Percentiles rank a stretch among this genome's conserved stretches.
Conservation (phyloP, 1,140 invertebrate species). For the Apis dorsata region DNA sequence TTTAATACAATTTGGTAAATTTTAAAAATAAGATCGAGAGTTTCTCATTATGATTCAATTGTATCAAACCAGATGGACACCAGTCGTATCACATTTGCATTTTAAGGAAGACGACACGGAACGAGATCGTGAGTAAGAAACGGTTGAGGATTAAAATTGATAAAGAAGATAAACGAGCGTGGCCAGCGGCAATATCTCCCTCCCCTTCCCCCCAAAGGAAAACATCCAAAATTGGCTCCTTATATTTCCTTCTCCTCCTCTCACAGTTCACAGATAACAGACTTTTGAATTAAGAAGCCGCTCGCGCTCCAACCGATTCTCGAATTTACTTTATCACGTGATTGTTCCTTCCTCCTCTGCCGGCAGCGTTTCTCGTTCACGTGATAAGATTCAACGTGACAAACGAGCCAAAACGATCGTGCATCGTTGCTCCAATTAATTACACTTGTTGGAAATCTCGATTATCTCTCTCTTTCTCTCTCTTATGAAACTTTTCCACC, state of each 20-base stretch:
- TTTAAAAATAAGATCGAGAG: no score
- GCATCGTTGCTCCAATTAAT: neutral
- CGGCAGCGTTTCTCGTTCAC: neutral
- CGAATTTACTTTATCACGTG: neutral
- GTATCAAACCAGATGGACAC: no score
- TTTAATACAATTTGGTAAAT: no score
- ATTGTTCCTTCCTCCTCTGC: neutral
- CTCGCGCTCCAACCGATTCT: neutral
- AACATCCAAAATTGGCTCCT: neutral
- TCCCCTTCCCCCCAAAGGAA: neutral
- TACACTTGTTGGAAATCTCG: neutral
- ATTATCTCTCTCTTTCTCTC: no score
- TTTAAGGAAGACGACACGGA: neutral
- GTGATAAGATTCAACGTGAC: neutral
- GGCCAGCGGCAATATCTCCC: neutral
- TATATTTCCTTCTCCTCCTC: neutral
- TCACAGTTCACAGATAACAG: neutral
- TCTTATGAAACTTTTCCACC: no score
- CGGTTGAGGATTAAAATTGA: neutral
- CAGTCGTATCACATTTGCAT: neutral
- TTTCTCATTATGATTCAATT: no score
- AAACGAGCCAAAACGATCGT: neutral
- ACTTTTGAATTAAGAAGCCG: neutral
- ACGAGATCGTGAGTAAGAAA: neutral
- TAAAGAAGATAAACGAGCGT: neutral